These are phyloP conservation scores for Myiopsitta monachus DNA, from an alignment of 2,113 vertebrate genomes.

Conservation along the genomic window DNA sequence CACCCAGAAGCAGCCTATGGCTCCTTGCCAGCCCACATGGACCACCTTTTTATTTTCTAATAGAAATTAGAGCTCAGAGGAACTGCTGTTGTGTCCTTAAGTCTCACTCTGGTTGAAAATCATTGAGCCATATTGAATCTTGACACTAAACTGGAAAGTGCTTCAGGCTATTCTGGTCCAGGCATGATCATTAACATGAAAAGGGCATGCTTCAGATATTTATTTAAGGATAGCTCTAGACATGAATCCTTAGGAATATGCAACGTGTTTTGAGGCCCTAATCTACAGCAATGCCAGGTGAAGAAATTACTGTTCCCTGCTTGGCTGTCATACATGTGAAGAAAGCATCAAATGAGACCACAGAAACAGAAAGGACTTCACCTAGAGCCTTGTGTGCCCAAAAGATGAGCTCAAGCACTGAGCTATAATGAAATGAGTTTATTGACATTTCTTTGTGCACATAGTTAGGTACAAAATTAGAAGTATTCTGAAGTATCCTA, in stretches of 20 bases:
- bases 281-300: neutral
- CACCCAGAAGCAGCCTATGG: neutral
- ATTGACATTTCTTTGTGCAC: neutral
- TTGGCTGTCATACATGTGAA: neutral
- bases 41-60: neutral
- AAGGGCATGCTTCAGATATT: neutral
- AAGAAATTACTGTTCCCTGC: neutral
- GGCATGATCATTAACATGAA: neutral
- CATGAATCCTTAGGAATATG: neutral
- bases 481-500: neutral
- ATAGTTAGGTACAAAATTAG: neutral
- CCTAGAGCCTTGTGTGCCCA: neutral
- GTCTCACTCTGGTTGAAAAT: neutral
- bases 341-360: neutral
- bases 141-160: neutral
- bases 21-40: neutral
- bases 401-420: neutral
- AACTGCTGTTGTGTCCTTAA: neutral
- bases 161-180: neutral
- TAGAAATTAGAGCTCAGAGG: neutral
- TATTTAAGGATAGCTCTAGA: neutral
- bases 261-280: neutral
- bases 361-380: neutral
- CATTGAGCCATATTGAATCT: neutral
- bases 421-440: neutral